A percentile compares a stretch with the other conserved stretches of the same genome.
Conservation (phyloP, 1,140 invertebrate species). For the Pachypeltis micranthus region DNA sequence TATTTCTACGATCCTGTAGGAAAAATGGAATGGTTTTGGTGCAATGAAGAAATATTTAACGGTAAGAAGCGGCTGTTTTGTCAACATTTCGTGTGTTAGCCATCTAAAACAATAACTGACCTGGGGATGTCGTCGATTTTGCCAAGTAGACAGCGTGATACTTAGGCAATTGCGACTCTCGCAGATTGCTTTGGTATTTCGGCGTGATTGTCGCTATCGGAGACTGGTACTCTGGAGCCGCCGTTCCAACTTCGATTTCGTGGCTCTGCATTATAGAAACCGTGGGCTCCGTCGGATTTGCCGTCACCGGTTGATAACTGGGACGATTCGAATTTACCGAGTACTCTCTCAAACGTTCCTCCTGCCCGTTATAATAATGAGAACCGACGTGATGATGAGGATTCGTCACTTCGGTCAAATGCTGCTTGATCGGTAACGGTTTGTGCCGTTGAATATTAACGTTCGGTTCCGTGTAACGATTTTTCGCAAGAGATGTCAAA, state of each 20-base stretch:
- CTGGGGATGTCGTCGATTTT: neutral
- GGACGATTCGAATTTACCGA: neutral
- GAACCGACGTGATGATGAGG: too few relatives aligned
- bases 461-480: too few relatives aligned
- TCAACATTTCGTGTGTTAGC: too few relatives aligned
- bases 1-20: too few relatives aligned
- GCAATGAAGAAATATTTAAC: too few relatives aligned
- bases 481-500: too few relatives aligned
- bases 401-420: neutral
- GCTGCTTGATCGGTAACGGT: neutral
- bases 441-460: too few relatives aligned
- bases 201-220: neutral
- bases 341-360: neutral
- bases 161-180: neutral
- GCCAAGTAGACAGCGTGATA: slow-evolving; percentile 14
- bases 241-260: slow-evolving; percentile 17
- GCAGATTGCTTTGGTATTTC: slow-evolving; percentile 2
- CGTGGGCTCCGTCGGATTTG: neutral
- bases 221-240: neutral
- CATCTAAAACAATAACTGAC: too few relatives aligned
- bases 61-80: too few relatives aligned
- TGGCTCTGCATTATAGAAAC: slow-evolving; percentile 24
- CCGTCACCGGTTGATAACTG: neutral
- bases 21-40: too few relatives aligned
- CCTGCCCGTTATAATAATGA: too few relatives aligned